These are phyloP conservation scores for Actinostola sp. DNA, from an alignment of 92 coral and sea anemone genomes.

Conservation along the genomic window DNA sequence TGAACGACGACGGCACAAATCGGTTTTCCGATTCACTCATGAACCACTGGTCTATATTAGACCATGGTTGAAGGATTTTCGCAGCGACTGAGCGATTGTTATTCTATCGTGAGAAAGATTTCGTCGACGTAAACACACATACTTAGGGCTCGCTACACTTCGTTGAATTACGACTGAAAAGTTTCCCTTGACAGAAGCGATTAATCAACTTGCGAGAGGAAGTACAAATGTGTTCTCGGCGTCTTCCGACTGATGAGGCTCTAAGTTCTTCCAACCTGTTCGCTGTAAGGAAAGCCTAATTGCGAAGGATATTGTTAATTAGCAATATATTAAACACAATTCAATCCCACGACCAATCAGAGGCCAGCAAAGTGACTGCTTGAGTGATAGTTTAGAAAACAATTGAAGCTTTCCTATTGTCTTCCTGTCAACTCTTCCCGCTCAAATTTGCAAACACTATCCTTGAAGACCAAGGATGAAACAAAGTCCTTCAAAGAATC, in stretches of 20 bases:
- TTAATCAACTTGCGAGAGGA: neutral
- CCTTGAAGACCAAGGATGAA: neutral
- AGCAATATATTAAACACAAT: slow-evolving; percentile 94
- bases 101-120: neutral
- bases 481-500: neutral
- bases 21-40: slow-evolving; percentile 76
- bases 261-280: slow-evolving; percentile 65
- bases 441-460: slow-evolving; percentile 73
- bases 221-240: slow-evolving; percentile 26
- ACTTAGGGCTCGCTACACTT: neutral
- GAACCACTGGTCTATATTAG: slow-evolving; percentile 56
- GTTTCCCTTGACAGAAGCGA: slow-evolving; percentile 23
- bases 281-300: slow-evolving; percentile 70
- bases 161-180: slow-evolving; percentile 1
- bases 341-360: slow-evolving; percentile 73
- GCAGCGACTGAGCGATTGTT: slow-evolving; percentile 4
- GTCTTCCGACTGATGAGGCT: slow-evolving; percentile 50
- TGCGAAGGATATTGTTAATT: slow-evolving; percentile 89
- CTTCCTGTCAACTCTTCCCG: slow-evolving; percentile 64
- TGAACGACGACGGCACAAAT: slow-evolving; percentile 50
- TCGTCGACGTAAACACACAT: slow-evolving; percentile 4
- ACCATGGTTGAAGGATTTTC: slow-evolving; percentile 29
- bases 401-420: slow-evolving; percentile 69
- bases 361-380: slow-evolving; percentile 51
- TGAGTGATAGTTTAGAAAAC: slow-evolving; percentile 85